A percentile compares a stretch with the other conserved stretches of the same genome.
phyloP scores from a whole-genome alignment of 2,113 vertebrate species.

The Myxocyprinus asiaticus region DNA sequence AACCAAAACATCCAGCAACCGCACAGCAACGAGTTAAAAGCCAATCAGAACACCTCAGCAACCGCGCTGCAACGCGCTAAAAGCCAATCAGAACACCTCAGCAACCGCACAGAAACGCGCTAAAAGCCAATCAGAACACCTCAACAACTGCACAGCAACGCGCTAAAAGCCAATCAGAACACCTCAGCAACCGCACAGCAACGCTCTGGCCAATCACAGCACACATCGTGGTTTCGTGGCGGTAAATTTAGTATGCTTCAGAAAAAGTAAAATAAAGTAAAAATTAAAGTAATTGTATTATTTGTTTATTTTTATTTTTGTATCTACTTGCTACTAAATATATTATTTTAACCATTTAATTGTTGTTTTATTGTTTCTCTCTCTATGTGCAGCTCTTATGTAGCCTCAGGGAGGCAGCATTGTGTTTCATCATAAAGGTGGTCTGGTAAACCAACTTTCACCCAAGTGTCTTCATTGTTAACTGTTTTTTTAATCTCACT shows the following conservation, averaged over 20 bases:
- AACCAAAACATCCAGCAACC: no score
- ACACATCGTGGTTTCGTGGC: background rate
- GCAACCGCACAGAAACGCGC: background rate
- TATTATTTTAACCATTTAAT: no score
- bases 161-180: background rate
- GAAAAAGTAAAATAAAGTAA: background rate
- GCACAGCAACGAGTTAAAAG: no score
- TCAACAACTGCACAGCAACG: no score
- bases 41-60: background rate
- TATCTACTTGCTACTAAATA: no score
- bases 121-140: background rate
- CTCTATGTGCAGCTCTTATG: background rate
- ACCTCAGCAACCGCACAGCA: background rate
- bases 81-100: background rate
- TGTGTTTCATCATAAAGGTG: constrained; percentile 9
- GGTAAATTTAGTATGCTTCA: no score
- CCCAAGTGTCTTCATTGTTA: background rate
- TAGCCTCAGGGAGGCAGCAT: constrained; percentile 30
- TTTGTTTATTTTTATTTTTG: background rate
- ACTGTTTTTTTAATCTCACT: background rate
- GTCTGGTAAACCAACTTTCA: background rate
- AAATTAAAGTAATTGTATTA: no score
- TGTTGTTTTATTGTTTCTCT: no score
- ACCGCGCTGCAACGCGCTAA: background rate
- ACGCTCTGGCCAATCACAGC: background rate